These are phyloP conservation scores for Eutolmus rufibarbis DNA, from an alignment of 2,888 invertebrate genomes.

Conservation along the genomic window DNA sequence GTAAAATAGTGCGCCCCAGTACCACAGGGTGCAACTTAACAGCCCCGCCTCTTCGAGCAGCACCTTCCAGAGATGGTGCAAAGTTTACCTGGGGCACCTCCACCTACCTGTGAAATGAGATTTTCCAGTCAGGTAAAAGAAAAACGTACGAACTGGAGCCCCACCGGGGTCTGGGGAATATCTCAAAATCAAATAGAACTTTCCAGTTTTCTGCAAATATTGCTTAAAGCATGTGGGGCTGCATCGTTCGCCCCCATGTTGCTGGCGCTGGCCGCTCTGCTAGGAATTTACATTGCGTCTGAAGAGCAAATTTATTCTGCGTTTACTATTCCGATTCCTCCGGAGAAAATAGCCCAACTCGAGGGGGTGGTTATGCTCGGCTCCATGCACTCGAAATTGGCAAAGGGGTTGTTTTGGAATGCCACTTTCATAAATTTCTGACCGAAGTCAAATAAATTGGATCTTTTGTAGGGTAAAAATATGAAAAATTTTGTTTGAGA, in stretches of 20 bases:
- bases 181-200: constrained; percentile 30
- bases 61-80: neutral
- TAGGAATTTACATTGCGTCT: neutral
- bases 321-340: neutral
- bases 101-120: constrained; percentile 9
- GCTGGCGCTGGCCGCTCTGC: neutral
- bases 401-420: neutral
- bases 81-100: neutral
- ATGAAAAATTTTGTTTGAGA: neutral
- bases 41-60: neutral
- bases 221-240: constrained; percentile 24
- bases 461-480: neutral
- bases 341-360: neutral
- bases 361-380: neutral
- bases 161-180: neutral
- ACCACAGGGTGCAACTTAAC: neutral
- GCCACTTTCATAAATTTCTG: neutral
- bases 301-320: constrained; percentile 24
- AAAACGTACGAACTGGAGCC: neutral
- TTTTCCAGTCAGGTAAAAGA: constrained; percentile 3
- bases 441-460: neutral
- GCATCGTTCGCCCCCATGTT: neutral
- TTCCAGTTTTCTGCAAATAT: constrained; percentile 25
- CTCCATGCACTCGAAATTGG: neutral
- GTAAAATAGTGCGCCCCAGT: neutral